These are phyloP conservation scores for Micoletzkya japonica DNA, from an alignment of 2,888 invertebrate species.

Conservation along the genomic window DNA sequence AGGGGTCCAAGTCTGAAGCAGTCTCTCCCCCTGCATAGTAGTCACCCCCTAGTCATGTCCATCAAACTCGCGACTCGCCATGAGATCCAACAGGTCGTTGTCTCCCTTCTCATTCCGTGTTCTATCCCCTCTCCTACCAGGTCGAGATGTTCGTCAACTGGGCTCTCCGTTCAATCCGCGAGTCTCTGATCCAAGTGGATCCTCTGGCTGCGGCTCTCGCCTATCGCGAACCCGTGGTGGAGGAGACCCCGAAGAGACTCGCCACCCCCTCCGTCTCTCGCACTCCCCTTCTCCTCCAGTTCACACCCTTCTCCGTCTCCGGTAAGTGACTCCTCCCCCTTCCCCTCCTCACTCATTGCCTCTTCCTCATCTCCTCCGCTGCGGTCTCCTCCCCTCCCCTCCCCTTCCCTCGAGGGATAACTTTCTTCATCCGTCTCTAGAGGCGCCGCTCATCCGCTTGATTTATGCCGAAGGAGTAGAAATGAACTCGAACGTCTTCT, in stretches of 20 bases:
- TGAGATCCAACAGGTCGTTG: too few species aligned
- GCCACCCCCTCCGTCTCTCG: constrained; percentile 40
- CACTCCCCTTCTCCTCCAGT: constrained; percentile 49
- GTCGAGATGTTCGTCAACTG: constrained; percentile 45
- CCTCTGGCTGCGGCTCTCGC: constrained; percentile 49
- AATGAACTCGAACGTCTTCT: too few species aligned
- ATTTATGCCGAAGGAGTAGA: too few species aligned
- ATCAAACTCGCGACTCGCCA: too few species aligned
- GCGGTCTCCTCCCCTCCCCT: too few species aligned
- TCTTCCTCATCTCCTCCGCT: neutral
- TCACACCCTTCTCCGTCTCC: constrained; percentile 45
- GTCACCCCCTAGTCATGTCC: too few species aligned
- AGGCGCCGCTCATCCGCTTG: too few species aligned
- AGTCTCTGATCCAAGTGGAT: constrained; percentile 49
- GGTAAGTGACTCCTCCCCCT: neutral
- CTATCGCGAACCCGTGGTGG: constrained; percentile 8
- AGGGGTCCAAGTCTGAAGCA: neutral
- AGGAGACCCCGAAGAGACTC: constrained; percentile 28
- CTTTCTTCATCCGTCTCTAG: too few species aligned
- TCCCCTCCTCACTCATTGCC: constrained; percentile 13
- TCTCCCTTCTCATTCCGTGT: too few species aligned
- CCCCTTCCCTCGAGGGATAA: too few species aligned
- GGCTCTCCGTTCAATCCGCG: constrained; percentile 50
- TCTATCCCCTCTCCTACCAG: neutral
- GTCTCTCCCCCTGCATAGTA: too few species aligned